phyloP scores from a whole-genome alignment of 2,113 vertebrate genomes.

The Martes martes region DNA sequence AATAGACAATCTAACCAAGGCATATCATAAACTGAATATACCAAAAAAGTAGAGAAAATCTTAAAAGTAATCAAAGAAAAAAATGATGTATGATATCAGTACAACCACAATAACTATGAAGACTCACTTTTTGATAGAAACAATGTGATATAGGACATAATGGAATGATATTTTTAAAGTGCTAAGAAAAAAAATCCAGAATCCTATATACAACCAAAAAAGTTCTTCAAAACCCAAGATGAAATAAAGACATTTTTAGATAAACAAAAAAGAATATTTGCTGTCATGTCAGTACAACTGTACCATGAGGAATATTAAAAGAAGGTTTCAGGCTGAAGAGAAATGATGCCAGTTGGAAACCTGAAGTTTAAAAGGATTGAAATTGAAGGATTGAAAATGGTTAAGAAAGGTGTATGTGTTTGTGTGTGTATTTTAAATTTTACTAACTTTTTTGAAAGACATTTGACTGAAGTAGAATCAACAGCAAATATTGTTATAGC shows the following conservation, averaged over 20 bases:
- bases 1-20: background rate
- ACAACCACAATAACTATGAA: background rate
- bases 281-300: background rate
- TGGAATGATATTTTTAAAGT: background rate
- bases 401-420: background rate
- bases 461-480: background rate
- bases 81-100: background rate
- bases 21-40: background rate
- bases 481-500: background rate
- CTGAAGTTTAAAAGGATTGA: background rate
- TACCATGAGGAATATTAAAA: background rate
- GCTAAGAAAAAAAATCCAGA: background rate
- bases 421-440: background rate
- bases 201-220: background rate
- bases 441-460: background rate
- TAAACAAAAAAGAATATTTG: background rate
- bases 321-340: background rate
- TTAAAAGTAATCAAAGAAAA: background rate
- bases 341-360: background rate
- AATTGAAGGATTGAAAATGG: background rate
- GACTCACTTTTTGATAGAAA: background rate
- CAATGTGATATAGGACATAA: background rate
- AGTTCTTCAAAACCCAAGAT: background rate
- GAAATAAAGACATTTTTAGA: background rate
- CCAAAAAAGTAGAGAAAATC: background rate